A percentile compares a stretch with the other conserved stretches of the same genome.
Evolutionary conservation across 1,140 invertebrate species (phyloP).

Genomic region (Apis mellifera): DNA sequence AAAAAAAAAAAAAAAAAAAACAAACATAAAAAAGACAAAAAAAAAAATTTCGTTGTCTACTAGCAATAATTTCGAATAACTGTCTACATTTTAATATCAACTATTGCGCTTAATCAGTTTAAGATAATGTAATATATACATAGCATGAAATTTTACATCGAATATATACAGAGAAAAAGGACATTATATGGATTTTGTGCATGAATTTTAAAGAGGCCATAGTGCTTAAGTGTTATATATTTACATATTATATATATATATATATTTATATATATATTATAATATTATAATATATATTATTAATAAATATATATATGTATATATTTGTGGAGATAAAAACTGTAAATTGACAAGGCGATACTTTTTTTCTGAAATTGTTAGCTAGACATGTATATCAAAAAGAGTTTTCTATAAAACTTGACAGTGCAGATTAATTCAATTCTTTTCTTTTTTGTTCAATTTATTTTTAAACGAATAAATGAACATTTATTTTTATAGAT

Average conservation of each 20-base stretch:
- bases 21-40: constrained; percentile 2
- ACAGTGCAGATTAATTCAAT: constrained; percentile 52
- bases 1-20: background rate
- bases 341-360: constrained; percentile 48
- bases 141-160: constrained; percentile 63
- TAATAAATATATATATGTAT: constrained; percentile 29
- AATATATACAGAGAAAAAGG: constrained; percentile 44
- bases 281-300: too few relatives aligned
- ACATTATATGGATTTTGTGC: constrained; percentile 65
- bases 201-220: constrained; percentile 66
- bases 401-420: constrained; percentile 65
- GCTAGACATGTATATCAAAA: constrained; percentile 54
- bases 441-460: background rate
- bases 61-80: constrained; percentile 59
- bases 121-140: constrained; percentile 61
- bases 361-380: constrained; percentile 45
- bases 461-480: background rate
- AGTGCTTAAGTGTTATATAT: constrained; percentile 63
- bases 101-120: constrained; percentile 60
- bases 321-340: constrained; percentile 8
- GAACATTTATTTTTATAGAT: background rate
- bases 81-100: constrained; percentile 57
- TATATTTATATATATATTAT: too few relatives aligned
- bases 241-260: background rate
- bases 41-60: constrained; percentile 38